Percentiles rank a stretch among this genome's conserved stretches.
phyloP scores from a whole-genome alignment of 1,140 invertebrate species.

The Atta texana region DNA sequence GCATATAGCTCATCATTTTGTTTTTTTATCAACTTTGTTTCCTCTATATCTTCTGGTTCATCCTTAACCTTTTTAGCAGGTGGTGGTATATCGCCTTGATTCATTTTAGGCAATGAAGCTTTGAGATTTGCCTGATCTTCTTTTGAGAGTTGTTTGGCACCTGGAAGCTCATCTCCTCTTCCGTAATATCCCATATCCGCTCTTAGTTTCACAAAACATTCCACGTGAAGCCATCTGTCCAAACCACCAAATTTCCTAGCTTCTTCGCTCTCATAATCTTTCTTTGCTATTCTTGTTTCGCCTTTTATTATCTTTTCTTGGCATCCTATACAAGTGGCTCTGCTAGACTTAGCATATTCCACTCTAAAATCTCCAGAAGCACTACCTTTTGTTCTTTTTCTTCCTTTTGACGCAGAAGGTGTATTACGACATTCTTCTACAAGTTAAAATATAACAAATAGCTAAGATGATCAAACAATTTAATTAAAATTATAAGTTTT shows the following conservation, averaged over 20 bases:
- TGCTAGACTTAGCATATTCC: conserved; percentile 96
- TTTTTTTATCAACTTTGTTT: conserved; percentile 88
- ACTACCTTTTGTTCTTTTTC: conserved; percentile 82
- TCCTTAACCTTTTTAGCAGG: conserved; percentile 90
- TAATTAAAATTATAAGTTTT: conserved; percentile 16
- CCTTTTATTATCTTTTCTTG: conserved; percentile 95
- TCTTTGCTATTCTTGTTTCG: conserved; percentile 94
- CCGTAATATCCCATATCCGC: conserved; percentile 92
- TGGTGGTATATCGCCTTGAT: conserved; percentile 87
- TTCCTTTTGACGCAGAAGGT: conserved; percentile 79
- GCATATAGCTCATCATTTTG: conserved; percentile 94
- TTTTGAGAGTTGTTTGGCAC: conserved; percentile 90
- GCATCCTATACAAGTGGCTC: conserved; percentile 94
- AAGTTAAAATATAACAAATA: conserved; percentile 34
- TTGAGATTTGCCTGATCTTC: conserved; percentile 92
- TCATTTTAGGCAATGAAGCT: conserved; percentile 90
- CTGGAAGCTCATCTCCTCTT: conserved; percentile 90
- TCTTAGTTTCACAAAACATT: conserved; percentile 95
- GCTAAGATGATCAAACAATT: not conserved
- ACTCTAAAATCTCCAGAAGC: conserved; percentile 89
- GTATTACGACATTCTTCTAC: conserved; percentile 49
- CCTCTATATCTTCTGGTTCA: conserved; percentile 87
- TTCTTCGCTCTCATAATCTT: conserved; percentile 94
- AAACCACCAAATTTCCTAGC: conserved; percentile 93
- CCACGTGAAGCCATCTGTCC: conserved; percentile 96